Conservation (phyloP, 2,797 vertebrate genomes). For the Phoebastria nigripes region DNA sequence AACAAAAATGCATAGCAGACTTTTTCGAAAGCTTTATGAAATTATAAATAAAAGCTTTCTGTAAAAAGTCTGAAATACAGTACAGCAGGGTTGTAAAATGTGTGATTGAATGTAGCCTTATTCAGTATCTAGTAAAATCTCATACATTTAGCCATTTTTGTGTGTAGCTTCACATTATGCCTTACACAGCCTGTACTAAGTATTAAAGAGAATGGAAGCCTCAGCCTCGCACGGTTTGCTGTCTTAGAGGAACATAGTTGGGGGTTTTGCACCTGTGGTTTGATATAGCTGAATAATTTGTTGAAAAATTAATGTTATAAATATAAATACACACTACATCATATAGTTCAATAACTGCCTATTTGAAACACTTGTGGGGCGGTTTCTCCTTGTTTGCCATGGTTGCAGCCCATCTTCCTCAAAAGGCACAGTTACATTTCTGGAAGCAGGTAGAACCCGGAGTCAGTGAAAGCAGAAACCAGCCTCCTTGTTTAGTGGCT, state of each 20-base stretch:
- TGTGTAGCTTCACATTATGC: neutral
- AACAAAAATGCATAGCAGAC: fast-evolving
- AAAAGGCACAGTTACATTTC: neutral
- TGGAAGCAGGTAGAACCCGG: neutral
- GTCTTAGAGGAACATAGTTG: fast-evolving
- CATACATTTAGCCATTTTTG: neutral
- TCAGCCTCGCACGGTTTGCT: fast-evolving
- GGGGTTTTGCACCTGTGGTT: neutral
- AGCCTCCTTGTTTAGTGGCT: neutral
- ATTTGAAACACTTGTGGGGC: fast-evolving
- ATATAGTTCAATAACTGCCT: fast-evolving
- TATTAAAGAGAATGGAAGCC: fast-evolving
- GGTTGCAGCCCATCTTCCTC: neutral
- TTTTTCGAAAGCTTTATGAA: neutral
- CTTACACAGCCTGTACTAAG: neutral
- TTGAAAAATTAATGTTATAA: neutral
- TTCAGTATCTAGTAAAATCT: neutral
- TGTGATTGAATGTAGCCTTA: too few relatives aligned
- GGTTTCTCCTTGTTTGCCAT: neutral
- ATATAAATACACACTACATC: neutral
- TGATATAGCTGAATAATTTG: neutral
- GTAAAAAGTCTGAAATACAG: neutral
- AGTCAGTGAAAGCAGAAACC: neutral
- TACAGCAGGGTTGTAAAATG: neutral
- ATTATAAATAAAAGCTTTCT: neutral